Base-by-base conservation (phyloP, 1,140 invertebrate species). In the Eumeta japonica region DNA sequence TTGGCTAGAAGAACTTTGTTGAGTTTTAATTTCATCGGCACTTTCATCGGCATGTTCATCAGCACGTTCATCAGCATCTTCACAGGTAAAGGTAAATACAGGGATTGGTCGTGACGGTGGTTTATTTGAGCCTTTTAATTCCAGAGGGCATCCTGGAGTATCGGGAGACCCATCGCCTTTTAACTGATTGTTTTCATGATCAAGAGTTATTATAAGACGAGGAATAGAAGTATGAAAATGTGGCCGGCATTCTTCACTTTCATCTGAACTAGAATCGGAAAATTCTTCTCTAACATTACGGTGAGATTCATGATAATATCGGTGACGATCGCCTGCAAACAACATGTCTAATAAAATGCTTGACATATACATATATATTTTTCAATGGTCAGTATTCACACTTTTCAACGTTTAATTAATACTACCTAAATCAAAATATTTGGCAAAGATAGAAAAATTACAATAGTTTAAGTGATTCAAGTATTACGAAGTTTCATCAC, bases 231-330 rank as follows among this genome's bases (percentile, higher is more conserved):
- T 61, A 43, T 58, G 56, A 43, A 70, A 74, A 16, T 62, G 54
- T 24, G 55, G 52, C 13, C 42, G 46, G 27, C 50, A 31, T 15
- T 66, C 62, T 19, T 71, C 58, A 40, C 67, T 75, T 10, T 75
- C 66, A n/a, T 71, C 67, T 3, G 75, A 67, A 46, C 71, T 75
- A 39, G 72, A 76, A 36, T 73, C 64, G n/a, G 62, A 66, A 2
- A 64, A 63, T 39, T 67, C 62, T 35, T 72, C 61, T 40, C 55
- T 56, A 16, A 66, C 36, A 37, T 58, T 53, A 45, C 53, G 68
- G 38, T 53, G 56, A 40, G n/a, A n/a, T n/a, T 62, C 50, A 38
- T 58, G 48, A 41, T 55, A 58, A 3, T 55, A 55, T 16, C 55
- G 57, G 17, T 58, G 59, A 40, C 62, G 49, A 39, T 63, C 55